A percentile compares a stretch with the other conserved stretches of the same genome.
These are phyloP conservation scores for Congeria kusceri DNA, from an alignment of 2,888 invertebrate species.

Conservation along the genomic window DNA sequence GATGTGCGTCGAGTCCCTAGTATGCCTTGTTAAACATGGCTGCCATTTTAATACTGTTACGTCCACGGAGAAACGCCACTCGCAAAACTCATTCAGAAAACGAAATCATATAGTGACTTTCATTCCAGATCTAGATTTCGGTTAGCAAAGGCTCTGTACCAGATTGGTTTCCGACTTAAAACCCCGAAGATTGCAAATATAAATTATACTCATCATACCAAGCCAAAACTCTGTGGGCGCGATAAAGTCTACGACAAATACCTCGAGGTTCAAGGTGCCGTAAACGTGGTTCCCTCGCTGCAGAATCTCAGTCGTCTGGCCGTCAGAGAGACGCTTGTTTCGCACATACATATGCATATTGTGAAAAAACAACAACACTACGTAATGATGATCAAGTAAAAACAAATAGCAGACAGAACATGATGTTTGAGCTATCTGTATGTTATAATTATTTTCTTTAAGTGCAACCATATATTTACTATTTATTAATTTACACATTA, in stretches of 20 bases:
- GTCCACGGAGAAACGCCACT: slow-evolving; percentile 68
- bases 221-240: slow-evolving; percentile 31
- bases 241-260: slow-evolving; percentile 59
- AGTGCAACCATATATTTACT: no score
- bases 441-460: no score
- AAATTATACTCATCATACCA: neutral
- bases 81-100: slow-evolving; percentile 64
- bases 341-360: no score
- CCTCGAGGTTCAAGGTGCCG: slow-evolving; percentile 24
- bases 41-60: slow-evolving; percentile 66
- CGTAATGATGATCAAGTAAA: no score
- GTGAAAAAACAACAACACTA: no score
- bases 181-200: neutral
- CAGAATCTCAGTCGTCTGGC: slow-evolving; percentile 61
- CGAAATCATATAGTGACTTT: slow-evolving; percentile 57
- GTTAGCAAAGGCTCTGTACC: slow-evolving; percentile 63
- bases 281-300: slow-evolving; percentile 45
- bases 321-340: slow-evolving; percentile 41
- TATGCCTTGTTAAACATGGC: slow-evolving; percentile 63
- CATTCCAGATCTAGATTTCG: slow-evolving; percentile 65
- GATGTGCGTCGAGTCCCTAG: slow-evolving; percentile 51
- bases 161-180: slow-evolving; percentile 61
- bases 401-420: no score
- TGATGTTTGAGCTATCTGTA: no score
- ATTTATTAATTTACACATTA: no score